These are phyloP conservation scores for Sorex maritimensis DNA, from an alignment of 2,797 vertebrate species.

Conservation along the genomic window DNA sequence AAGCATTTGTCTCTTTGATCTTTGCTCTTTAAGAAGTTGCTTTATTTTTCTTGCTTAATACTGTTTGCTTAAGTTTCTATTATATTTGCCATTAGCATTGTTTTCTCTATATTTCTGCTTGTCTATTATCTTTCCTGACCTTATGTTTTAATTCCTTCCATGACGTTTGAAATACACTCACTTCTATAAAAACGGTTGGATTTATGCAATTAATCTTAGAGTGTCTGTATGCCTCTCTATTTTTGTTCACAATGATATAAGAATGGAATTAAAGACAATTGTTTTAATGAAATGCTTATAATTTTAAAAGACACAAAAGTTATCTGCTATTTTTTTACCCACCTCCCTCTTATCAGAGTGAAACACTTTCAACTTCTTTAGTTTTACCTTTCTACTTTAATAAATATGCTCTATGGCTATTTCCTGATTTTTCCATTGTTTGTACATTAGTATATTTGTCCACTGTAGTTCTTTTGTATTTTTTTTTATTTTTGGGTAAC, in stretches of 20 bases:
- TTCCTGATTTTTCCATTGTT: background rate
- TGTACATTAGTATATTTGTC: too few species aligned
- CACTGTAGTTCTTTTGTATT: background rate
- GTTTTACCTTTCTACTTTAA: background rate
- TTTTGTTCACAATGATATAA: constrained; percentile 24
- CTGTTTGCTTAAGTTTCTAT: constrained; percentile 14
- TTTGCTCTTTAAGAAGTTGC: constrained; percentile 20
- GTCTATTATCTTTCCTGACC: background rate
- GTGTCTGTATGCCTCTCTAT: constrained; percentile 13
- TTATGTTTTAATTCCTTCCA: background rate
- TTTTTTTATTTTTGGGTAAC: too few species aligned
- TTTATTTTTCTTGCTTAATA: constrained; percentile 52
- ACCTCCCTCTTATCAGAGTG: background rate
- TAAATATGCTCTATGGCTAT: background rate
- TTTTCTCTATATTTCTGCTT: background rate
- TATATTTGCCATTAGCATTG: background rate
- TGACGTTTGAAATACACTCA: background rate
- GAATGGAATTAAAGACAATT: constrained; percentile 8
- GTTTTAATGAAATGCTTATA: background rate
- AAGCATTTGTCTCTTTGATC: constrained; percentile 34
- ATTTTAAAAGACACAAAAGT: background rate
- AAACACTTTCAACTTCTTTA: background rate
- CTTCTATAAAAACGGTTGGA: background rate
- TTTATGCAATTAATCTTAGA: background rate
- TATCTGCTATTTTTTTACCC: background rate